Base-by-base conservation (phyloP, 2,113 vertebrate species). In the Nycticebus coucang region DNA sequence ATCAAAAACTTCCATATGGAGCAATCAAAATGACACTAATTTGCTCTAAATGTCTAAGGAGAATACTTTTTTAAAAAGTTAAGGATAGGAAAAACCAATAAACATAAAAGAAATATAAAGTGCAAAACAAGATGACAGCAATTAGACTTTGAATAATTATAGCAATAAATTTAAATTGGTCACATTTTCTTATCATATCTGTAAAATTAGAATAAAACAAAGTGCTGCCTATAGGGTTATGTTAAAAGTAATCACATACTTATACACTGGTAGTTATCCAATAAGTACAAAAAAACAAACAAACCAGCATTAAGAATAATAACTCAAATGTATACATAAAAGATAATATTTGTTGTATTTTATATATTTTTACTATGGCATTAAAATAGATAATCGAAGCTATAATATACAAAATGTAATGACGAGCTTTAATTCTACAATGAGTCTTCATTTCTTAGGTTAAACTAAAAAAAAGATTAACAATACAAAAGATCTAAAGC, bases 71-170 rank as follows among this genome's bases (percentile, higher is more conserved):
- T 37, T 33, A 82, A 59, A 71, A 93, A 85, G 12, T 24, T 89
- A 37, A 93, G 93, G 64, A 79, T 35, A 37, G 33, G n/a, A 85
- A 93, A 95, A 95, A 59, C 12, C 79, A 93, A 64, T 57, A 72
- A 81, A 64, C 15, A 77, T 50, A 82, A 89, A 81, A 75, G 18
- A 82, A 90, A 45, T 15, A 55, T n/a, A 74, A 50, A 84, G 28
- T 35, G 79, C 53, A 78, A 92, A 72, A 86, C 41, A 19, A 83
- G 21, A 50, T 81, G 26, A 85, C 24, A 64, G 59, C 2, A 50
- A 59, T 33, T 74, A 88, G 53, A 80, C 12, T 30, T 15, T 81
- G 59, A 87, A 75, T 79, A 85, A 93, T 50, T 90, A 77, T 66
- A 83, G 80, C 5, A 57, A 18, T 77, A 55, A 14, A n/a, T 55